A percentile compares a stretch with the other conserved stretches of the same genome.
phyloP scores from a whole-genome alignment of 2,888 invertebrate species.

The Petrolisthes manimaculis region DNA sequence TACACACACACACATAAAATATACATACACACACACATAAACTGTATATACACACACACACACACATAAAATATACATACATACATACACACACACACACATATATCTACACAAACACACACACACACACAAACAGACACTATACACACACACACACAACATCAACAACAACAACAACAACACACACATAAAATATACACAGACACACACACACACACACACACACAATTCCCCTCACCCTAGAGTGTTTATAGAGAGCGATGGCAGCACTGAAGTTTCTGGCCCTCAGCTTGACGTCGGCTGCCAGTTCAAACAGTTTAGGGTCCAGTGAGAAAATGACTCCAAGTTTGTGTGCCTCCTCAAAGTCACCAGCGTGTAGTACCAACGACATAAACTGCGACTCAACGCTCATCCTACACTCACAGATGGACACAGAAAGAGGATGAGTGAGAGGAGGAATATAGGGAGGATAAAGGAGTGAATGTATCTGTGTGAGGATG shows the following conservation, averaged over 20 bases:
- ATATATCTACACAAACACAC: background rate
- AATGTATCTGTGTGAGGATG: background rate
- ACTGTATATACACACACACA: too few relatives aligned
- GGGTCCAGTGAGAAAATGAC: slow-evolving; percentile 76
- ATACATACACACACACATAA: too few relatives aligned
- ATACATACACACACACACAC: background rate
- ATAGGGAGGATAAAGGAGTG: background rate
- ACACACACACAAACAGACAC: background rate
- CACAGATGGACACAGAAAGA: background rate
- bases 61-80: too few relatives aligned
- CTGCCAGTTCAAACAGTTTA: slow-evolving; percentile 82
- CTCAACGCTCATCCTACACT: slow-evolving; percentile 57
- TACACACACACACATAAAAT: too few relatives aligned
- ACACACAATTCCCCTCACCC: slow-evolving; percentile 71
- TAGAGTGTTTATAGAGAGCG: slow-evolving; percentile 83
- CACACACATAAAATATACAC: background rate
- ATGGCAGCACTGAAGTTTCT: slow-evolving; percentile 83
- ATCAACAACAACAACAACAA: background rate
- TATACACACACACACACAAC: background rate
- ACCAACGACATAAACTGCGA: slow-evolving; percentile 75
- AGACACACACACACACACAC: background rate
- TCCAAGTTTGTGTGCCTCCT: slow-evolving; percentile 75
- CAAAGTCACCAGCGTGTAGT: slow-evolving; percentile 73
- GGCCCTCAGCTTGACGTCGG: slow-evolving; percentile 83
- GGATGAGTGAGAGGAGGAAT: background rate